Percentiles rank a stretch among this genome's conserved stretches.
Evolutionary conservation across 2,888 invertebrate species (phyloP).

Genomic region (Pollenia labialis): DNA sequence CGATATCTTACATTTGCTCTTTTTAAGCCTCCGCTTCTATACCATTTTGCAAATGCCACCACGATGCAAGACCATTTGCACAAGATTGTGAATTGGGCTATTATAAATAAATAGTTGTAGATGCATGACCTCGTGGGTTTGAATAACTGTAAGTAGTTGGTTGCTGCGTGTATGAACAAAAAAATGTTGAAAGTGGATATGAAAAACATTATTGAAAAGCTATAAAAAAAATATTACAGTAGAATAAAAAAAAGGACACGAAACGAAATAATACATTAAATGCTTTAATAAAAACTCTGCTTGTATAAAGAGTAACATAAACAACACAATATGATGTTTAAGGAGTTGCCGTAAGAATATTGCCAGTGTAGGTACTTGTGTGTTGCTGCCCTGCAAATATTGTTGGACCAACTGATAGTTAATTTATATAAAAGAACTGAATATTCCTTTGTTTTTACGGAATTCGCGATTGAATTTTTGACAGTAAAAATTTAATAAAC

Average conservation of each 20-base stretch:
- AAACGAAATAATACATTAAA: conserved; percentile 26
- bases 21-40: too few relatives aligned
- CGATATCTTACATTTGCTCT: too few relatives aligned
- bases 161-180: background rate
- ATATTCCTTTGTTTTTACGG: too few relatives aligned
- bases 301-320: background rate
- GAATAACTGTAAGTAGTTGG: conserved; percentile 1
- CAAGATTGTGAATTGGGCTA: too few relatives aligned
- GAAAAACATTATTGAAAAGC: conserved; percentile 52
- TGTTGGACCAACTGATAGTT: too few relatives aligned
- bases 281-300: conserved; percentile 43
- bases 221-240: conserved; percentile 52
- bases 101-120: background rate
- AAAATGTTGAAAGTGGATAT: conserved; percentile 41
- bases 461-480: too few relatives aligned
- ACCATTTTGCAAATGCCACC: too few relatives aligned
- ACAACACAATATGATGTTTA: background rate
- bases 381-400: too few relatives aligned
- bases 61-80: too few relatives aligned
- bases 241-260: background rate
- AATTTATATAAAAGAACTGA: too few relatives aligned
- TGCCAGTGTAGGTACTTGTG: background rate
- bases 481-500: too few relatives aligned
- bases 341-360: conserved; percentile 7
- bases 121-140: background rate